These are phyloP conservation scores for Quadroppia sp. DNA, from an alignment of 2,888 invertebrate genomes.

Conservation along the genomic window DNA sequence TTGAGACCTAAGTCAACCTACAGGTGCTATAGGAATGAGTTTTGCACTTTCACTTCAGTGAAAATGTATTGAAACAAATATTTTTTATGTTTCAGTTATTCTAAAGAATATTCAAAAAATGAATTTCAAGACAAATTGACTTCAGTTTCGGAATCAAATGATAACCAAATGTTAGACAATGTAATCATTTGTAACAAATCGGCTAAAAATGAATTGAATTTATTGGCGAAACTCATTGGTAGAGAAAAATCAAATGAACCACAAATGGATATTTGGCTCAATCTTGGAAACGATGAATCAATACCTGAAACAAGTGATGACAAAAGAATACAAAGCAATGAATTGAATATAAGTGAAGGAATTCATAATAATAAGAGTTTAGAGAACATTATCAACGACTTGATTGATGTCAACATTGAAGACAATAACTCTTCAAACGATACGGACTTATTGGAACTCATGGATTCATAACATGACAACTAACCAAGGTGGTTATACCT, in stretches of 20 bases:
- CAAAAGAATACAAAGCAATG: neutral
- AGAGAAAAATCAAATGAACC: neutral
- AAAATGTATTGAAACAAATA: neutral
- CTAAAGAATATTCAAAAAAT: slow-evolving; percentile 8
- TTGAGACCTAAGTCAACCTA: slow-evolving; percentile 28
- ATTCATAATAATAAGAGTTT: slow-evolving; percentile 34
- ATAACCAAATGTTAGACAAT: neutral
- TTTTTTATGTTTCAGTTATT: slow-evolving; percentile 25
- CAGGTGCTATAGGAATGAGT: neutral
- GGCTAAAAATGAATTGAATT: slow-evolving; percentile 37
- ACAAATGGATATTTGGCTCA: slow-evolving; percentile 18
- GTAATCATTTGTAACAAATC: neutral
- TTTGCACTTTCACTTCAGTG: neutral
- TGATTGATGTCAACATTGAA: slow-evolving; percentile 28
- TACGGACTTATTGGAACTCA: slow-evolving; percentile 9
- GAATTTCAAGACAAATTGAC: slow-evolving; percentile 21
- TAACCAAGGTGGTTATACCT: too few relatives aligned
- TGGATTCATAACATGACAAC: slow-evolving; percentile 8
- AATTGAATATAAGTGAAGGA: slow-evolving; percentile 22
- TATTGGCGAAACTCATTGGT: slow-evolving; percentile 39
- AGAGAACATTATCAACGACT: slow-evolving; percentile 38
- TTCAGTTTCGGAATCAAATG: neutral
- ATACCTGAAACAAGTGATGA: neutral
- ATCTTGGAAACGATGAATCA: slow-evolving; percentile 8
- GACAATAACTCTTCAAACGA: neutral